Percentiles rank a stretch among this genome's conserved stretches.
Conservation (phyloP, 2,113 vertebrate species). For the Carettochelys insculpta region DNA sequence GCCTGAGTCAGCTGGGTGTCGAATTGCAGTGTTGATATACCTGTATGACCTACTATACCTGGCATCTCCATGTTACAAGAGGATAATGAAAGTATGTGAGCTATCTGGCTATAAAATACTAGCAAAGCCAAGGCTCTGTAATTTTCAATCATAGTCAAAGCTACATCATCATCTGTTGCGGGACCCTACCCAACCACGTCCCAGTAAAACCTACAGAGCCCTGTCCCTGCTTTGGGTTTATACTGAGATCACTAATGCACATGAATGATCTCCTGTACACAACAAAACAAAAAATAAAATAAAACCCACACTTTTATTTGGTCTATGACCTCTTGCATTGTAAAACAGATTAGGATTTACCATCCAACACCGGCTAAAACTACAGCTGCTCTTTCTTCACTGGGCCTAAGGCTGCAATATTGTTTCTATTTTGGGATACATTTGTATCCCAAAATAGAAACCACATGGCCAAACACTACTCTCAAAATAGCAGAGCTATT, state of each 20-base stretch:
- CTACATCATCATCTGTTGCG: not conserved
- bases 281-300: not conserved
- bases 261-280: not conserved
- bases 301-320: not conserved
- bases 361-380: not conserved
- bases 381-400: not conserved
- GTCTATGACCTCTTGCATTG: not conserved
- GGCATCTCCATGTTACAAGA: not conserved
- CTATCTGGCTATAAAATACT: not conserved
- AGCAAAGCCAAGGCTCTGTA: not conserved
- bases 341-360: not conserved
- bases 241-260: not conserved
- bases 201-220: not conserved
- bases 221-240: not conserved
- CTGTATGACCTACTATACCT: not conserved
- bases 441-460: no score
- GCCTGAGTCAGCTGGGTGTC: not conserved
- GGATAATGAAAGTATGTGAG: rapidly evolving
- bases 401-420: no score
- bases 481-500: no score
- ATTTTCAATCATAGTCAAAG: not conserved
- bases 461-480: no score
- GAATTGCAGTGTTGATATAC: not conserved
- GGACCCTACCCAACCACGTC: not conserved
- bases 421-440: no score